Evolutionary conservation across 2,797 vertebrate genomes (phyloP), one percentile per base, ranked within the genome.

Genomic region (Chloroceryle inda): DNA sequence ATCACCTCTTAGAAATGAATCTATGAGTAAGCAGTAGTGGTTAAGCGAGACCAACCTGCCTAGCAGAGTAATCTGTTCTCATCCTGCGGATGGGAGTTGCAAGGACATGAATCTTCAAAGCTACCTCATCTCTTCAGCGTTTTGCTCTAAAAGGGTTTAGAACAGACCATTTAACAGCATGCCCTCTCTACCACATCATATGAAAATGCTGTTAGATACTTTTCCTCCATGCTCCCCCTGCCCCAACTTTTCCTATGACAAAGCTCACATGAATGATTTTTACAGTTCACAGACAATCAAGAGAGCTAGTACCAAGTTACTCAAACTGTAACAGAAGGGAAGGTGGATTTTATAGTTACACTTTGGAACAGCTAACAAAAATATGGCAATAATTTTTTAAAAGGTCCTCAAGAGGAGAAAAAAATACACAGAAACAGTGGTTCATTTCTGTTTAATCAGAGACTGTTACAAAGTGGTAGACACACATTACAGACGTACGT

Each of bases 391-490:
- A 61, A 4, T 17, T 47, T 53, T 82, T 63, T 42, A 52, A 38
- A 1, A 72, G 24, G 22, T 73, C 56, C 40, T 44, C 44, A 58
- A 81, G 29, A 78, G 16, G 14, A 50, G 47, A 74, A 64, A 93
- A 64, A 87, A 59, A 5, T 4, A 92, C 83, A 90, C 80, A 87
- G 31, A 79, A 87, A 79, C 68, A 77, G 22, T 20, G 27, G 29
- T 91, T 96, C 29, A 92, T 5, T 89, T 89, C 10, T 55, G 44
- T 97, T 97, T 97, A 97, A 97, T 97, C 37, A 37, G 62, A 88
- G 33, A 80, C 66, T 52, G 58, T 88, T 90, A 95, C 88, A 96
- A 67, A 92, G 85, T 4, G 2, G 68, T 3, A 77, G 56, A 94
- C 31, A 95, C 35, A 90, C 38, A 37, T 42, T 92, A 95, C 84